Evolutionary conservation across 2,888 invertebrate species (phyloP).

Genomic region (Agonopterix heracliana): DNA sequence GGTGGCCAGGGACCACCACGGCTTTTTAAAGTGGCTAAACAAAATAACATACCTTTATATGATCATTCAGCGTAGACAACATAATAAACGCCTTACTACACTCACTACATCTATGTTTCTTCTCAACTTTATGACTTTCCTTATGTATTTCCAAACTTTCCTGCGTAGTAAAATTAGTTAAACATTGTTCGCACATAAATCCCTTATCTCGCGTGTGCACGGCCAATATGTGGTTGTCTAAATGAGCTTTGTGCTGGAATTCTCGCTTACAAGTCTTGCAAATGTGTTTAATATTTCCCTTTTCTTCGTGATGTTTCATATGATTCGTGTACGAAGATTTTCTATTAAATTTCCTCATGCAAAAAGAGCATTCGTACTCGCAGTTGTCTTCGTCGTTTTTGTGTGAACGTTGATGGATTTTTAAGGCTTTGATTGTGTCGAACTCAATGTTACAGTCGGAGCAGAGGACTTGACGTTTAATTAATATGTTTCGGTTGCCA

Average conservation of each 20-base stretch:
- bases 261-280: constrained; percentile 63
- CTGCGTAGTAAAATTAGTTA: constrained; percentile 49
- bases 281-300: constrained; percentile 33
- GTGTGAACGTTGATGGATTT: constrained; percentile 21
- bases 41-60: constrained; percentile 43
- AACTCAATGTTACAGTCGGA: constrained; percentile 25
- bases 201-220: constrained; percentile 61
- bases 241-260: constrained; percentile 72
- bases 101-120: constrained; percentile 66
- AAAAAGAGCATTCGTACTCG: constrained; percentile 45
- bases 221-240: constrained; percentile 69
- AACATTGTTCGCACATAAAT: constrained; percentile 63
- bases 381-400: constrained; percentile 11
- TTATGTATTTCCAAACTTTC: constrained; percentile 61
- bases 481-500: constrained; percentile 4
- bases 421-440: constrained; percentile 20
- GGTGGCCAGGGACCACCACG: no score
- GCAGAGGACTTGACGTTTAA: constrained; percentile 19
- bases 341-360: constrained; percentile 49
- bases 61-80: constrained; percentile 76
- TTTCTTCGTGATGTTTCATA: constrained; percentile 45
- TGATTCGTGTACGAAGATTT: constrained; percentile 45
- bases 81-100: constrained; percentile 66
- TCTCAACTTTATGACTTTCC: constrained; percentile 57
- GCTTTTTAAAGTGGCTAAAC: no score